Conservation (phyloP, 2,113 vertebrate species). For the Atherinomorus stipes region DNA sequence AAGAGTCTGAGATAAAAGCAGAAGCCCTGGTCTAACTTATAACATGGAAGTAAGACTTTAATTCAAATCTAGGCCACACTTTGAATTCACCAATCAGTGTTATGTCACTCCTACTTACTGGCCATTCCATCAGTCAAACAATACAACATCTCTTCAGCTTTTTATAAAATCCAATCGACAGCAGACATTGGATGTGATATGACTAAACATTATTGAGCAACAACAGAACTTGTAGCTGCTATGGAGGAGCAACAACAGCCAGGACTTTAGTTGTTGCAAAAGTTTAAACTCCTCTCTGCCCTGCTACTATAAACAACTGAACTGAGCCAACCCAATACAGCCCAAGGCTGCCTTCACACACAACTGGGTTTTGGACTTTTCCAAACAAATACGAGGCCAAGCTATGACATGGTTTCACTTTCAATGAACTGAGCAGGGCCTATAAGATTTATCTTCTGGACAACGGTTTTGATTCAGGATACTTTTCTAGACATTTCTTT, state of each 20-base stretch:
- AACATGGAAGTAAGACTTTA: conserved; percentile 48
- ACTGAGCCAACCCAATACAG: conserved; percentile 12
- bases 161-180: neutral
- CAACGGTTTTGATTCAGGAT: conserved; percentile 2
- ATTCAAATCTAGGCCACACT: conserved; percentile 53
- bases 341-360: conserved; percentile 33
- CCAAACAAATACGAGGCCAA: conserved; percentile 31
- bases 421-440: too few species aligned
- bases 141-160: neutral
- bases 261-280: conserved; percentile 15
- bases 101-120: conserved; percentile 20
- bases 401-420: conserved; percentile 17
- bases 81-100: neutral
- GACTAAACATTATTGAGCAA: too few species aligned
- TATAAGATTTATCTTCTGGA: neutral
- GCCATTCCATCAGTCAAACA: conserved; percentile 17
- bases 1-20: neutral
- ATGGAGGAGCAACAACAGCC: neutral
- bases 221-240: too few species aligned
- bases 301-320: conserved; percentile 56
- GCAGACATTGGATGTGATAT: neutral
- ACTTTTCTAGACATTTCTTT: conserved; percentile 4
- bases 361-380: conserved; percentile 28
- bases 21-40: conserved; percentile 12
- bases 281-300: conserved; percentile 31